A percentile compares a stretch with the other conserved stretches of the same genome.
phyloP scores from a whole-genome alignment of 2,888 invertebrate species.

The Sclerodermus sp. region DNA sequence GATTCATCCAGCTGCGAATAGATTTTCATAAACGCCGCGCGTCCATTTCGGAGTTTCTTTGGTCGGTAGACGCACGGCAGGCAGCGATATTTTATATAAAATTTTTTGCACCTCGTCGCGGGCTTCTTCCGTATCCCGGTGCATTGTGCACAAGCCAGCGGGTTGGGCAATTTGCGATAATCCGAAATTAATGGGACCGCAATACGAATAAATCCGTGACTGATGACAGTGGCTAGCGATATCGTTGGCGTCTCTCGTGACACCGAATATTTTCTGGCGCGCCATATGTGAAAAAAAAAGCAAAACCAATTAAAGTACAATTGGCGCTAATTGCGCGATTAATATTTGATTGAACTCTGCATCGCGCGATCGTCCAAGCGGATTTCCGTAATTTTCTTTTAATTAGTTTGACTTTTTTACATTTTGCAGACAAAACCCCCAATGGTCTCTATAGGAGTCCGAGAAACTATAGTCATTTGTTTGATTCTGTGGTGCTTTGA shows the following conservation, averaged over 20 bases:
- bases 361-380: slow-evolving; percentile 16
- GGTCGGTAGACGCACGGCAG: no score
- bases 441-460: slow-evolving; percentile 19
- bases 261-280: slow-evolving; percentile 13
- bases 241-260: slow-evolving; percentile 17
- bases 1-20: no score
- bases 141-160: no score
- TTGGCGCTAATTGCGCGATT: slow-evolving; percentile 52
- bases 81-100: no score
- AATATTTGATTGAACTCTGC: slow-evolving; percentile 46
- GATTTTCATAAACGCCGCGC: no score
- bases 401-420: slow-evolving; percentile 49
- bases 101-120: no score
- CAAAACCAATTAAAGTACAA: slow-evolving; percentile 48
- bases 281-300: slow-evolving; percentile 19
- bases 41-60: no score
- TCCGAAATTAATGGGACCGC: slow-evolving; percentile 32
- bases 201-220: slow-evolving; percentile 10
- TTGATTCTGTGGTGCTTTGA: no score
- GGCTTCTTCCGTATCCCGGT: no score
- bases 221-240: slow-evolving; percentile 18
- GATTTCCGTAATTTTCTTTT: slow-evolving; percentile 43
- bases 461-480: neutral
- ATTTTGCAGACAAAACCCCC: slow-evolving; percentile 34
- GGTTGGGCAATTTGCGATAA: slow-evolving; percentile 22